A percentile compares a stretch with the other conserved stretches of the same genome.
phyloP scores from a whole-genome alignment of 2,113 vertebrate species.

The Theristicus caerulescens region DNA sequence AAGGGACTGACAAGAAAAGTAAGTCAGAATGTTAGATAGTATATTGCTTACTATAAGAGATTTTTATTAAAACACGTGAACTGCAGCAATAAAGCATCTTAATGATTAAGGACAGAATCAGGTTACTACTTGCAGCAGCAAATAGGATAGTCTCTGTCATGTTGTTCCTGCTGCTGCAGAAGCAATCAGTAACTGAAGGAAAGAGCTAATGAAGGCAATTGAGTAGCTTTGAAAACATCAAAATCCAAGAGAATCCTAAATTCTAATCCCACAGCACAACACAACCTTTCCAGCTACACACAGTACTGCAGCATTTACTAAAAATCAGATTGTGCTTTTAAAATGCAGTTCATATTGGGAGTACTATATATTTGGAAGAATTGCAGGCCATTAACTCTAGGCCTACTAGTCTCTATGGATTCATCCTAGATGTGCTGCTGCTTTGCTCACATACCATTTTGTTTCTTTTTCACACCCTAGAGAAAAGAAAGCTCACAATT shows the following conservation, averaged over 20 bases:
- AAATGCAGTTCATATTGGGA: background rate
- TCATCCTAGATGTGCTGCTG: background rate
- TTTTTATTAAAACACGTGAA: constrained; percentile 13
- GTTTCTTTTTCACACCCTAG: background rate
- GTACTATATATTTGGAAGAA: background rate
- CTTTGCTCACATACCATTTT: background rate
- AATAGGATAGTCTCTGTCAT: background rate
- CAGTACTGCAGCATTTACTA: background rate
- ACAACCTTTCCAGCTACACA: background rate
- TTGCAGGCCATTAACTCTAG: background rate
- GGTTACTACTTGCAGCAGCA: background rate
- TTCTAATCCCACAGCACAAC: background rate
- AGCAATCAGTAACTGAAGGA: background rate
- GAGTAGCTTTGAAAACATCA: background rate
- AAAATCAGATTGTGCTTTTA: background rate
- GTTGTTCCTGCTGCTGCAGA: background rate
- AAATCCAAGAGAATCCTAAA: background rate
- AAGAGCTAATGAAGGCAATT: background rate
- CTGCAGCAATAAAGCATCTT: background rate
- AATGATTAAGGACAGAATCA: constrained; percentile 3
- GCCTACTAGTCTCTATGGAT: background rate
- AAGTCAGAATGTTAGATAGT: background rate
- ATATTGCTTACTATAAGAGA: background rate
- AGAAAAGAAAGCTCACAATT: background rate
- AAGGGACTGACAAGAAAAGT: background rate